phyloP scores from a whole-genome alignment of 2,888 invertebrate genomes.

The Oasisia sp. region DNA sequence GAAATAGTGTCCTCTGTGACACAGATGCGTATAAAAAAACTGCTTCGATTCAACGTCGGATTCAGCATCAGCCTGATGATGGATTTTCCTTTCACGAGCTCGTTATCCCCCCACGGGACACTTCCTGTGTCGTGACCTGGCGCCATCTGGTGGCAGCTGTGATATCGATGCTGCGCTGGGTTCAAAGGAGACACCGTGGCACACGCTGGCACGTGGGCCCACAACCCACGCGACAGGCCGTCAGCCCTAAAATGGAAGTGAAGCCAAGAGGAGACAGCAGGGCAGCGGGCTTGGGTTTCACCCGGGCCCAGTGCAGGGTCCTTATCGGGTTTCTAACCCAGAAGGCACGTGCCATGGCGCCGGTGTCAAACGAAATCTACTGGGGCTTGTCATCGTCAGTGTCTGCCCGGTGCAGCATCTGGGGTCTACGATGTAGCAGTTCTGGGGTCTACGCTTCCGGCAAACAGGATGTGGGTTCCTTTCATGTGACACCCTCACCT shows the following conservation, averaged over 20 bases:
- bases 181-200: background rate
- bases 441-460: background rate
- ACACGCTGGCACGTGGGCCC: background rate
- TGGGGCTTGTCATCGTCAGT: background rate
- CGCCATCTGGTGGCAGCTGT: background rate
- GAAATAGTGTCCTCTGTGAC: no score
- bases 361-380: constrained; percentile 17
- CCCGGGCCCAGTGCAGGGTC: background rate
- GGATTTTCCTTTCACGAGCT: no score
- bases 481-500: background rate
- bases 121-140: background rate
- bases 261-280: background rate
- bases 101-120: background rate
- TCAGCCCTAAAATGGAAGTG: constrained; percentile 1
- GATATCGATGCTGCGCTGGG: background rate
- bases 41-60: no score
- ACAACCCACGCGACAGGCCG: background rate
- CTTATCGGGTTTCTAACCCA: constrained; percentile 11
- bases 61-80: no score
- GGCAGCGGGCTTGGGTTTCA: background rate
- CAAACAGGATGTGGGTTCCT: constrained; percentile 9
- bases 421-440: background rate
- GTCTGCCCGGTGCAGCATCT: background rate
- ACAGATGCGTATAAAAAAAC: no score
- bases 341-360: background rate